A percentile compares a stretch with the other conserved stretches of the same genome.
phyloP scores from a whole-genome alignment of 2,113 vertebrate genomes.

The Lanius ludovicianus region DNA sequence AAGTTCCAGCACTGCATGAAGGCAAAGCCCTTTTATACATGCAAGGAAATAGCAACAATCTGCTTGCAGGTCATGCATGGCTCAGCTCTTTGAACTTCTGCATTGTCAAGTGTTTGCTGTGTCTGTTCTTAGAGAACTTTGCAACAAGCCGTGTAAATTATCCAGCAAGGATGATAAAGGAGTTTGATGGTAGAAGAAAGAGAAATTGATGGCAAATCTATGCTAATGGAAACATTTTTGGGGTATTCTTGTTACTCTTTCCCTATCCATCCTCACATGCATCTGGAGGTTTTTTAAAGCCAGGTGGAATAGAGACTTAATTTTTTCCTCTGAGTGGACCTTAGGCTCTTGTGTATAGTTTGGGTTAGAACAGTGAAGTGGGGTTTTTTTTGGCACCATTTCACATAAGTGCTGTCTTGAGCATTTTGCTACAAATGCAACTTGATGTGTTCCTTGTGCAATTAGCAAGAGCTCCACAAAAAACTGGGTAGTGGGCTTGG shows the following conservation, averaged over 20 bases:
- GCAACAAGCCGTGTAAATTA: constrained; percentile 23
- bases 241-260: neutral
- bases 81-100: constrained; percentile 52
- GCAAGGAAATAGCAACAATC: constrained; percentile 13
- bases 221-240: constrained; percentile 44
- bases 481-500: neutral
- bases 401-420: neutral
- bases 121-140: constrained; percentile 14
- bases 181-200: constrained; percentile 16
- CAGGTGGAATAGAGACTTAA: neutral
- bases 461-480: neutral
- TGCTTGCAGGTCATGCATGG: constrained; percentile 17
- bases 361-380: neutral
- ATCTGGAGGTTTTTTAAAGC: neutral
- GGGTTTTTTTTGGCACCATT: neutral
- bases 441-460: neutral
- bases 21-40: neutral
- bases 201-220: constrained; percentile 23
- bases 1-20: neutral
- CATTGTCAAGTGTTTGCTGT: neutral
- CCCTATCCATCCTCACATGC: neutral
- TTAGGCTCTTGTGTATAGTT: neutral
- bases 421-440: neutral
- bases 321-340: neutral
- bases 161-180: neutral